Percentiles rank a stretch among this genome's conserved stretches.
These are phyloP conservation scores for Halcyon senegalensis DNA, from an alignment of 2,113 vertebrate genomes.

Conservation along the genomic window DNA sequence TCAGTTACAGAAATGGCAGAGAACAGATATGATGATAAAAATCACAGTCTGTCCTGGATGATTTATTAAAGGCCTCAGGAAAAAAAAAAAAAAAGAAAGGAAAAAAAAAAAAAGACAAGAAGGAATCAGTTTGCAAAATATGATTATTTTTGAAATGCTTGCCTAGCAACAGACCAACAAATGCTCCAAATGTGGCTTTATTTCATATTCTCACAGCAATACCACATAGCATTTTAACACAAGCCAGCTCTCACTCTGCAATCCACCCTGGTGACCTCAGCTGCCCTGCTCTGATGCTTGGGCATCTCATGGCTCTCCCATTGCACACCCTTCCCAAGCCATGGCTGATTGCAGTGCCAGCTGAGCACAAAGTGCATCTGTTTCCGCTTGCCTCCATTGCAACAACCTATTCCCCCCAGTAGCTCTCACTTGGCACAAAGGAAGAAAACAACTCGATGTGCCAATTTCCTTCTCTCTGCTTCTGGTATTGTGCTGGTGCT, in stretches of 20 bases:
- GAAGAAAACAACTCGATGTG: background rate
- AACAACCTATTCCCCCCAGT: background rate
- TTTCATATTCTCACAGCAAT: conserved; percentile 25
- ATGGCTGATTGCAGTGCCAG: rapidly evolving
- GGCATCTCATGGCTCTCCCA: background rate
- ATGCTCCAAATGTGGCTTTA: background rate
- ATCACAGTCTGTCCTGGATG: background rate
- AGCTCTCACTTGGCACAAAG: background rate
- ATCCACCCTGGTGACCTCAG: conserved; percentile 39
- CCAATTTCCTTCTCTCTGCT: conserved; percentile 13
- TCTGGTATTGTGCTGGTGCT: background rate
- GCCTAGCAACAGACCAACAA: conserved; percentile 51
- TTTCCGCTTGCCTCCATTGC: background rate
- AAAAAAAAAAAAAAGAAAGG: background rate
- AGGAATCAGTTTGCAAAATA: conserved; percentile 41
- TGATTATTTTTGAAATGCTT: conserved; percentile 19
- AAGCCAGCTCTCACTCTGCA: background rate
- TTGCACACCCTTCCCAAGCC: background rate
- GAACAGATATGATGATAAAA: background rate
- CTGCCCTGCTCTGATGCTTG: background rate
- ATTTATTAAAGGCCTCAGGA: background rate
- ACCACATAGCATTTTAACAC: background rate
- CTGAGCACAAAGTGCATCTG: background rate
- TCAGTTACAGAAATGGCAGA: background rate
- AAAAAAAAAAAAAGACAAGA: background rate